Conservation (phyloP, 1,140 invertebrate genomes). For the Carcinoscorpius rotundicauda region DNA sequence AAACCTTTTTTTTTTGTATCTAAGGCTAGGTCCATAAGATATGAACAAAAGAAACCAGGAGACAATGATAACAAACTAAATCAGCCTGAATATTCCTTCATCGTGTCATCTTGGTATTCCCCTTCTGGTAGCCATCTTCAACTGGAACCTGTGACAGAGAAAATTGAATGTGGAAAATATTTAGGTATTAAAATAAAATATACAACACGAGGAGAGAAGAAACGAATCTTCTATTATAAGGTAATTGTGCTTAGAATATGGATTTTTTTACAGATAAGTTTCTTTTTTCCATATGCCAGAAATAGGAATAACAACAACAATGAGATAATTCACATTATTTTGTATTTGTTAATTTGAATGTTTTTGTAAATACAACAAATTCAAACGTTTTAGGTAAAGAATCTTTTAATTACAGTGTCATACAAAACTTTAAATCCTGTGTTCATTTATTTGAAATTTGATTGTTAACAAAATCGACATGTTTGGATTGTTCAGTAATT, state of each 20-base stretch:
- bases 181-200: slow-evolving; percentile 27
- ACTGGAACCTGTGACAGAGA: slow-evolving; percentile 21
- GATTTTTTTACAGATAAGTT: too few species aligned
- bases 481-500: too few species aligned
- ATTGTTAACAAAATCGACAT: too few species aligned
- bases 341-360: too few species aligned
- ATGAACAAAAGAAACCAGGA: neutral
- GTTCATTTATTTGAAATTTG: too few species aligned
- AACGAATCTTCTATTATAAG: slow-evolving; percentile 28
- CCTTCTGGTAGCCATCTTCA: slow-evolving; percentile 33
- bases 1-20: neutral
- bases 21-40: slow-evolving; percentile 14
- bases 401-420: too few species aligned
- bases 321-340: too few species aligned
- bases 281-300: too few species aligned
- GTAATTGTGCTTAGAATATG: slow-evolving; percentile 14
- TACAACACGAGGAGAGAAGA: slow-evolving; percentile 24
- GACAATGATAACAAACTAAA: neutral
- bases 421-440: too few species aligned
- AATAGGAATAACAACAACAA: too few species aligned
- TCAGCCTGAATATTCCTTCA: neutral
- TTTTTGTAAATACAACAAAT: too few species aligned
- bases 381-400: too few species aligned
- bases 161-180: slow-evolving; percentile 25
- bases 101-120: slow-evolving; percentile 28